These are phyloP conservation scores for Galaxea fascicularis DNA, from an alignment of 92 coral and sea anemone genomes.

Conservation along the genomic window DNA sequence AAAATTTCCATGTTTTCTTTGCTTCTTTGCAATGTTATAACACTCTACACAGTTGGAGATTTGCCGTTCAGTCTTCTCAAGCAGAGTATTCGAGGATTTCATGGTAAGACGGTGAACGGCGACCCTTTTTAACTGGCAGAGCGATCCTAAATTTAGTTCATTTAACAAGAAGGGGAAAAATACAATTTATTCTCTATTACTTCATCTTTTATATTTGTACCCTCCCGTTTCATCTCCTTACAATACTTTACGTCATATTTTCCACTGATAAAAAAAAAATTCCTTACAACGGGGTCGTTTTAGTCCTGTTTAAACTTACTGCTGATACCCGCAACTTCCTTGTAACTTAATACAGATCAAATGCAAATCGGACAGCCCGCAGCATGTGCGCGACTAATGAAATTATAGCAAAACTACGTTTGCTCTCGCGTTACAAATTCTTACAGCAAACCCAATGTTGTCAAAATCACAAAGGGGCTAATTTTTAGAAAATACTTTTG, in stretches of 20 bases:
- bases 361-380: neutral
- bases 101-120: neutral
- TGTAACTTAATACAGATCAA: neutral
- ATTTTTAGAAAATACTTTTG: neutral
- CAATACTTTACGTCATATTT: neutral
- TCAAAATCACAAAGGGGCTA: neutral
- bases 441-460: neutral
- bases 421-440: neutral
- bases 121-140: neutral
- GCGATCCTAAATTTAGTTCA: constrained; percentile 14
- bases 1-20: constrained; percentile 9
- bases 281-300: neutral
- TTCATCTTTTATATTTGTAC: neutral
- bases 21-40: neutral
- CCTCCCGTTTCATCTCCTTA: constrained; percentile 7
- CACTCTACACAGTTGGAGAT: neutral
- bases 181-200: constrained; percentile 1
- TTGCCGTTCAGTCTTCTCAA: constrained; percentile 11
- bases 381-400: neutral
- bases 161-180: neutral
- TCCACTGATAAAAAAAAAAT: neutral
- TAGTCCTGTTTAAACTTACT: neutral
- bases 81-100: neutral
- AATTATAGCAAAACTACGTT: neutral
- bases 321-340: constrained; percentile 10